Evolutionary conservation across 2,113 vertebrate species (phyloP).

Genomic region (Oriolus oriolus): DNA sequence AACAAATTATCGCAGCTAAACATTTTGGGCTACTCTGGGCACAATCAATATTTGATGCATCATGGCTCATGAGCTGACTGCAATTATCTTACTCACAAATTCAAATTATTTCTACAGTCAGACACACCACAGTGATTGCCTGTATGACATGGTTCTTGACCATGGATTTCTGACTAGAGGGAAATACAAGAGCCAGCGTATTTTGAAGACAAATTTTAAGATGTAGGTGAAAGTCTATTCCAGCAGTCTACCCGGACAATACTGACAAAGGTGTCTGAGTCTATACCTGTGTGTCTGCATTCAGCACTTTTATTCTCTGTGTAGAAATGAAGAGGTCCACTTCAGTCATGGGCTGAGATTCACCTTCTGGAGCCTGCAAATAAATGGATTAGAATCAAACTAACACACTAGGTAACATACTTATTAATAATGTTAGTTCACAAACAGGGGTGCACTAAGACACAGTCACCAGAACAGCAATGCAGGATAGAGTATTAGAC

Average conservation of each 20-base stretch:
- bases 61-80: neutral
- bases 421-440: conserved; percentile 24
- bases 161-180: neutral
- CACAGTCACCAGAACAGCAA: conserved; percentile 70
- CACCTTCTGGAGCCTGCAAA: conserved; percentile 85
- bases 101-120: neutral
- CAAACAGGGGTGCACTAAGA: conserved; percentile 39
- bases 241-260: neutral
- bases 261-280: neutral
- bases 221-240: neutral
- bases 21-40: neutral
- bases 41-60: neutral
- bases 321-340: conserved; percentile 99
- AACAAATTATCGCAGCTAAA: neutral
- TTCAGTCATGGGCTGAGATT: conserved; percentile 91
- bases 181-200: neutral
- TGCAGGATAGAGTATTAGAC: conserved; percentile 35
- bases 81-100: neutral
- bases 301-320: conserved; percentile 96
- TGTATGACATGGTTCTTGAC: neutral
- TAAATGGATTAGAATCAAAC: neutral
- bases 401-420: neutral
- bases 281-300: conserved; percentile 93
- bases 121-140: neutral
- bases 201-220: neutral